Conservation (phyloP, 37 sponge, comb jelly and placozoan species). For the Chondrosia reniformis region DNA sequence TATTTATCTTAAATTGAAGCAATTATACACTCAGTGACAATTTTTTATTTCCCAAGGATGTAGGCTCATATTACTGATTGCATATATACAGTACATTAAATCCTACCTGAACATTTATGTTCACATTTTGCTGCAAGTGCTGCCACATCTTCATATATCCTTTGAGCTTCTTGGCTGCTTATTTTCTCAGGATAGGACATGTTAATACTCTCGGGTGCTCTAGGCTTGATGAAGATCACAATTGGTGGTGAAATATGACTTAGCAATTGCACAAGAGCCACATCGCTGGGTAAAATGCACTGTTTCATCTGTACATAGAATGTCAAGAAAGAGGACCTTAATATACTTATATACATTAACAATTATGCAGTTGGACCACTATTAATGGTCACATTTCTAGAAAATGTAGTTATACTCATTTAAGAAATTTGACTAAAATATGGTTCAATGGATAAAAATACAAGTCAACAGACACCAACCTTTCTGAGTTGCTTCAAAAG, state of each 20-base stretch:
- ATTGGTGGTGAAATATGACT: conserved; percentile 5
- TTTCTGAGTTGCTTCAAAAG: background rate
- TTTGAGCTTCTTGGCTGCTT: conserved; percentile 19
- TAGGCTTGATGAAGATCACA: conserved; percentile 59
- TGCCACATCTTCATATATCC: conserved; percentile 25
- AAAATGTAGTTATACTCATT: no score
- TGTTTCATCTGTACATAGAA: background rate
- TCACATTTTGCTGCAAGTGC: conserved; percentile 35
- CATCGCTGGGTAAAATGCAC: background rate
- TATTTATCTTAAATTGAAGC: no score
- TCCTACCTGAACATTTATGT: conserved; percentile 55
- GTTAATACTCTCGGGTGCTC: conserved; percentile 68
- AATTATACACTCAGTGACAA: no score
- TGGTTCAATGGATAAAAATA: no score
- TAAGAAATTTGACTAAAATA: no score
- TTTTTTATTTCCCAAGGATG: no score
- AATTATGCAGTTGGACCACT: no score
- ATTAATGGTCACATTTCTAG: no score
- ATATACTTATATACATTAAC: no score
- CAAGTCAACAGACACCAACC: background rate
- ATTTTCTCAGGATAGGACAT: conserved; percentile 58
- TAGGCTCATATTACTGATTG: no score
- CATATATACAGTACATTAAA: background rate
- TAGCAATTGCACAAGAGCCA: background rate
- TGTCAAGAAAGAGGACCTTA: no score